Base-by-base conservation (phyloP, 2,797 vertebrate species). In the Microctenopoma stevenorrisi region DNA sequence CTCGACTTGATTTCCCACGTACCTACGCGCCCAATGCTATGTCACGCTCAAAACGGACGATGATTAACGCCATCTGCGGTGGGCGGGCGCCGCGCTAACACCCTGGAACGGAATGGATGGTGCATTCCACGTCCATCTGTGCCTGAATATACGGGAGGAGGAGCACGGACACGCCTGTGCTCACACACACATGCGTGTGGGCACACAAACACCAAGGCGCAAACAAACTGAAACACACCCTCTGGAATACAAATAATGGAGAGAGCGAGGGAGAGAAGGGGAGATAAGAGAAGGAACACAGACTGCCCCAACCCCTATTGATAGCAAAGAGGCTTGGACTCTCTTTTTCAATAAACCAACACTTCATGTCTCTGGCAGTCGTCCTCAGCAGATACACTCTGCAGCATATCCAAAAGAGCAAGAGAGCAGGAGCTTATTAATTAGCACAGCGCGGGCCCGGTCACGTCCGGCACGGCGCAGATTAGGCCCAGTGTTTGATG, bases 11-110 rank as follows among this genome's bases (percentile, higher is more conserved):
- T 72, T 85, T 77, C 68, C 73, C 67, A 47, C n/a, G 2, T 67
- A 76, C 8, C 71, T 52, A 18, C 6, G 6, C 60, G 53, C 52
- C 25, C 26, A 13, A 10, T 33, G 43, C 62, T 48, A 82, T 26
- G 50, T 69, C 75, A 79, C 42, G 46, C 50, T 81, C 44, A 81
- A 84, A 88, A 89, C 69, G 76, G 72, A 58, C 22, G 15, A 67
- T 72, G 64, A 84, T 85, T 83, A 83, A 83, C 26, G 57, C 83
- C 85, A 89, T 88, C 82, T 91, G 86, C 15, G 46, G 72, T 68
- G 80, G 70, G 78, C 49, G 57, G 70, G 54, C 56, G 30, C 74
- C 64, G 53, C n/a, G 63, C 58, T 59, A 71, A 83, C 74, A 68
- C 38, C 65, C 72, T 78, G 78, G 78, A 83, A 83, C 7, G n/a